Percentiles rank a stretch among this genome's conserved stretches.
phyloP scores from a whole-genome alignment of 2,113 vertebrate genomes.

The Hyaena hyaena region DNA sequence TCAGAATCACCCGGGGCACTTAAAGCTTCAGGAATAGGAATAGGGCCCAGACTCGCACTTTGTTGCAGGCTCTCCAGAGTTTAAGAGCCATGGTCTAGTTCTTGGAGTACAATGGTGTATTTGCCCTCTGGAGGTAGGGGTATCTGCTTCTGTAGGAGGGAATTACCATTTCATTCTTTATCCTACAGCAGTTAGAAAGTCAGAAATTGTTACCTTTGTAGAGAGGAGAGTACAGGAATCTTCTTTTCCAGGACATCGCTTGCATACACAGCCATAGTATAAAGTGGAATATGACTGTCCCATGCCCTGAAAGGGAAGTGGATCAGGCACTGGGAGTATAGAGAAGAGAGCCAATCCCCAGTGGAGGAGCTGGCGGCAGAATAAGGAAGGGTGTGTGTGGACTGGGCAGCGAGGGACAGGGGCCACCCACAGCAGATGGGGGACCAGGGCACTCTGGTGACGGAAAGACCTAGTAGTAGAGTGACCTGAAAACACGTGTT shows the following conservation, averaged over 20 bases:
- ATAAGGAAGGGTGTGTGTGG: neutral
- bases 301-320: neutral
- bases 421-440: neutral
- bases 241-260: neutral
- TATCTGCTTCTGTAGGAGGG: neutral
- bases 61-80: neutral
- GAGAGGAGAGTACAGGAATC: neutral
- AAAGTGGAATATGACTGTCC: neutral
- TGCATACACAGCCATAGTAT: neutral
- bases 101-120: neutral
- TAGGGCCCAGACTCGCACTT: neutral
- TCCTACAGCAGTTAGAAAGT: neutral
- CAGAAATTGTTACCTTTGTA: neutral
- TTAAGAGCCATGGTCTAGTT: neutral
- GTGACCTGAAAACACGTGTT: neutral
- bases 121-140: neutral
- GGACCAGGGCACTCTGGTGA: no score
- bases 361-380: neutral
- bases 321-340: neutral
- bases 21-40: neutral
- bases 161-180: constrained; percentile 16
- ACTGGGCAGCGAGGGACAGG: neutral
- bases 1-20: neutral
- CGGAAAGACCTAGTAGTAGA: neutral
- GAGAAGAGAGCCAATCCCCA: neutral